Conservation (phyloP, 2,888 invertebrate genomes). For the Megamerina dolium region DNA sequence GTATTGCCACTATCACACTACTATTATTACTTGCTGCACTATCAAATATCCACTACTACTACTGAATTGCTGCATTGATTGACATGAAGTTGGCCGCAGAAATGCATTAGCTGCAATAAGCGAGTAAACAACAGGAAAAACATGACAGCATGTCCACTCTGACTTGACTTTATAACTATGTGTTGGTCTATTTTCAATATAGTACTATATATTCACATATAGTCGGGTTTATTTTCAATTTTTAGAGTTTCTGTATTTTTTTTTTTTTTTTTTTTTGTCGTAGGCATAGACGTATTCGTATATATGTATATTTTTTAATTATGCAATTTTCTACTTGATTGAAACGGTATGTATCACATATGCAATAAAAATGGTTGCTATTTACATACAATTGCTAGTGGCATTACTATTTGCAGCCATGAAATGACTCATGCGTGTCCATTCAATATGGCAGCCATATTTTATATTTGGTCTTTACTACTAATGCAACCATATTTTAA, state of each 20-base stretch:
- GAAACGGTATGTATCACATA: neutral
- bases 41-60: too few relatives aligned
- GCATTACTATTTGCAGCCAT: neutral
- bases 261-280: neutral
- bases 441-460: neutral
- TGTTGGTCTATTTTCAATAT: neutral
- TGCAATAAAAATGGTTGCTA: too few relatives aligned
- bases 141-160: neutral
- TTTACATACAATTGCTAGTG: too few relatives aligned
- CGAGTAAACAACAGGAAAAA: neutral
- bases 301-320: neutral
- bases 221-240: too few relatives aligned
- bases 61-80: slow-evolving; percentile 2
- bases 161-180: neutral
- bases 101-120: slow-evolving; percentile 5
- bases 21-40: too few relatives aligned
- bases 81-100: slow-evolving; percentile 10
- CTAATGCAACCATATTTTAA: too few relatives aligned
- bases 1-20: too few relatives aligned
- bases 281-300: neutral
- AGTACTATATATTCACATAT: neutral
- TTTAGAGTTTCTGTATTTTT: too few relatives aligned
- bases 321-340: slow-evolving; percentile 2
- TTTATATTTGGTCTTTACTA: too few relatives aligned
- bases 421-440: neutral